phyloP scores from a whole-genome alignment of 2,113 vertebrate species.

The Scartelaos histophorus region DNA sequence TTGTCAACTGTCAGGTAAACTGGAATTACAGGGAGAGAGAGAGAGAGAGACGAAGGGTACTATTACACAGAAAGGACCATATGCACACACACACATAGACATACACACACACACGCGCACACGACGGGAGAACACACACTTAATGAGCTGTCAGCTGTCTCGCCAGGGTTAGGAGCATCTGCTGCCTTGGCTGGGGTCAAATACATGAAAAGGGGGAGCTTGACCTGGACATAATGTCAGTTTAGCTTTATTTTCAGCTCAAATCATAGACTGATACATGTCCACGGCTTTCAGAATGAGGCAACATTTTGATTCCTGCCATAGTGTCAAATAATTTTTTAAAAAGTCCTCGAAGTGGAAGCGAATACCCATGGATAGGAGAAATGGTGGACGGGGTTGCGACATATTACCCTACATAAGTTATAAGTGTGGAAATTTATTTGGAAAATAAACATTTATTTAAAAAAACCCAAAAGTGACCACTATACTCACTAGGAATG shows the following conservation, averaged over 20 bases:
- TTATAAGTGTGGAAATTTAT: neutral
- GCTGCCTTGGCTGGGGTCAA: constrained; percentile 37
- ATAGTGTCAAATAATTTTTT: too few species aligned
- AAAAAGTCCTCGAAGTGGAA: too few species aligned
- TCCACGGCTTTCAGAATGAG: too few species aligned
- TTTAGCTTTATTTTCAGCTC: constrained; percentile 18
- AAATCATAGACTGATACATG: neutral
- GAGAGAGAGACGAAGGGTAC: constrained; percentile 28
- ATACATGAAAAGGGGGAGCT: constrained; percentile 32
- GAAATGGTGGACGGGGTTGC: too few species aligned
- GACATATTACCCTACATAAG: too few species aligned
- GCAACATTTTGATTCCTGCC: too few species aligned
- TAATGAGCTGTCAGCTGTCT: constrained; percentile 56
- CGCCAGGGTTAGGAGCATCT: constrained; percentile 25
- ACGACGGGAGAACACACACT: neutral
- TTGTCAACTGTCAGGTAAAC: constrained; percentile 63
- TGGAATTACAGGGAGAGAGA: constrained; percentile 38
- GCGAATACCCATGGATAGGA: too few species aligned
- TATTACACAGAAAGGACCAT: constrained; percentile 28
- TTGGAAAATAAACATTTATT: neutral
- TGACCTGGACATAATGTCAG: constrained; percentile 52
- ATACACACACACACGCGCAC: constrained; percentile 16
- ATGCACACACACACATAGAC: neutral
- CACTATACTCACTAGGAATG: too few species aligned
- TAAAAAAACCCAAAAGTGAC: neutral